Evolutionary conservation across 2,797 vertebrate genomes (phyloP).

Genomic region (Malurus splendens): DNA sequence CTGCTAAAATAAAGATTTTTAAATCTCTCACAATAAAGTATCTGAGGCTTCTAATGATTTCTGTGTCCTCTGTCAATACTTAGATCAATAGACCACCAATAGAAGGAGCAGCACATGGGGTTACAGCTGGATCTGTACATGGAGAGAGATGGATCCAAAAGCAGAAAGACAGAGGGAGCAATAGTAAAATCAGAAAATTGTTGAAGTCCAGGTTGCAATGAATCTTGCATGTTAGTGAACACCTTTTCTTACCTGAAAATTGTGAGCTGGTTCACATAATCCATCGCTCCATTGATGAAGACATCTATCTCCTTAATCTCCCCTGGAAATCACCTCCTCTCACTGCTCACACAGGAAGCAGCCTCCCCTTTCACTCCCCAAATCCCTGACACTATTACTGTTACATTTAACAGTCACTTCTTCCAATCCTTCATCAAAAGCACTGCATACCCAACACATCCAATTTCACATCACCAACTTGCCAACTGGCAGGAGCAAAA

Average conservation of each 20-base stretch:
- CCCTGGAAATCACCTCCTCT: neutral
- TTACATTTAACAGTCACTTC: neutral
- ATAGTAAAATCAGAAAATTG: rapidly evolving
- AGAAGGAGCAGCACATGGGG: neutral
- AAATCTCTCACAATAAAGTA: neutral
- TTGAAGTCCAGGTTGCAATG: neutral
- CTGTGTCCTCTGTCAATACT: neutral
- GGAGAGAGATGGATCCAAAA: neutral
- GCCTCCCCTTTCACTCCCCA: neutral
- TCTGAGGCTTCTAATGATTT: neutral
- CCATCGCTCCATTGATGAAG: neutral
- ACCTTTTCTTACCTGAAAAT: neutral
- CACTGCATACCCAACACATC: neutral
- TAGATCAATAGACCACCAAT: neutral
- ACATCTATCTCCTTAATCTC: neutral
- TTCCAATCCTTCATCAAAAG: neutral
- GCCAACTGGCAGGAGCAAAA: neutral
- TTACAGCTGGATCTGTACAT: neutral
- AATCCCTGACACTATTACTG: neutral
- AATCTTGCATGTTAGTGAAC: neutral
- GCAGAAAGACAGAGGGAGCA: neutral
- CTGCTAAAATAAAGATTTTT: neutral
- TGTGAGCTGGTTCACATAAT: neutral
- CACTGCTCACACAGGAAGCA: neutral
- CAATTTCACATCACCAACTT: neutral